Evolutionary conservation across 2,797 vertebrate species (phyloP), one percentile per base, ranked within the genome.

Genomic region (Calcarius lapponicus): DNA sequence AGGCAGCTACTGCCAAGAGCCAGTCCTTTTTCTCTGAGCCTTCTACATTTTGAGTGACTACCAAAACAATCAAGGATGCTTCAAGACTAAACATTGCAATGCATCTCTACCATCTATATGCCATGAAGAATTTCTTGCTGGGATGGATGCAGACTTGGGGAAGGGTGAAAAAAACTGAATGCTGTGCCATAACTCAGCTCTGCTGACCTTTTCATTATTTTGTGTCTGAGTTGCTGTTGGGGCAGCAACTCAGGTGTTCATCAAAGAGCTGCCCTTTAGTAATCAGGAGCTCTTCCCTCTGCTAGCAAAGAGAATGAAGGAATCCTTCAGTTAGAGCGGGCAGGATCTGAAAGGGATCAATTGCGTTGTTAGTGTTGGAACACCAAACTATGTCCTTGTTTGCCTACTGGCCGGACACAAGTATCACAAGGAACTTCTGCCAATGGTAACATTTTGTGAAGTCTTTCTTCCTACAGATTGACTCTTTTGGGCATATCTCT

Each of bases 201-300:
- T 69, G 76, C 66, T 42, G 73, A 94, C 86, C 62, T 94, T 53
- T 88, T 95, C 18, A 48, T 50, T 48, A 61, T 45, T 70, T 34
- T 53, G 48, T 93, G 65, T 86, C 26, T 88, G 66, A 36, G 36
- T 36, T 82, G 42, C 96, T 57, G 18, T 74, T 93, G 36, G 91
- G 40, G 40, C 75, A 96, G 51, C 53, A 94, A 26, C 74, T 56
- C 6, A 5, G 6, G 25, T 87, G 66, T 69, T 91, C 88, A 83
- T 60, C 86, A 74, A 91, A 88, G 28, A 93, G 48, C 48, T 93
- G 56, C 16, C 71, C 80, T 76, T 95, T 93, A 26, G 84, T 88
- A 76, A 97, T 20, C 47, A 95, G 54, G 28, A 97, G 18, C 15
- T 95, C 75, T 88, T 97, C 88, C 61, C 34, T 69, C 78, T 93